These are phyloP conservation scores for Drosophila helvetica DNA, from an alignment of 2,888 invertebrate species.

Conservation along the genomic window DNA sequence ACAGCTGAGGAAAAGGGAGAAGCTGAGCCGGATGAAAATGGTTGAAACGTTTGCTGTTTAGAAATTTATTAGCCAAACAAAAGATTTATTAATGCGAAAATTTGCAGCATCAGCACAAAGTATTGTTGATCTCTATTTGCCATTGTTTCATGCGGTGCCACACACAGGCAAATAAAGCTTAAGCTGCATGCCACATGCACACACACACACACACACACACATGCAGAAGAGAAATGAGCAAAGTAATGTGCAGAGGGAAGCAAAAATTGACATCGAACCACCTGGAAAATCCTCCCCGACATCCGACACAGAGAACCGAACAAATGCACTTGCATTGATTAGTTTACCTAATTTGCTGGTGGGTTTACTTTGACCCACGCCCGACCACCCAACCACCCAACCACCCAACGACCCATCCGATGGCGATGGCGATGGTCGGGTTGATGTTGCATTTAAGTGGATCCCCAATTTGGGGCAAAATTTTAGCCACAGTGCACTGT, in stretches of 20 bases:
- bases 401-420: too few species aligned
- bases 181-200: conserved; percentile 56
- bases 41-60: conserved; percentile 48
- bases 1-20: conserved; percentile 13
- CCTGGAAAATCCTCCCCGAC: conserved; percentile 19
- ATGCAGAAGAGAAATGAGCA: background rate
- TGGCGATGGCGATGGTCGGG: background rate
- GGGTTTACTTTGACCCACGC: conserved; percentile 1
- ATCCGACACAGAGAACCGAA: conserved; percentile 1
- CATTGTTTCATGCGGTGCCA: conserved; percentile 13
- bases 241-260: background rate
- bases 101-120: conserved; percentile 66
- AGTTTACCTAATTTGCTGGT: conserved; percentile 39
- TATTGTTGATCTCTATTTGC: conserved; percentile 43
- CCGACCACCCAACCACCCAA: background rate
- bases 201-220: background rate
- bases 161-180: conserved; percentile 64
- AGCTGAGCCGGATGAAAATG: background rate
- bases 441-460: conserved; percentile 53
- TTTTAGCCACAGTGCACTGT: background rate
- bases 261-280: conserved; percentile 25
- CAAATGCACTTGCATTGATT: conserved; percentile 49
- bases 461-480: background rate
- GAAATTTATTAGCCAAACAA: conserved; percentile 72
- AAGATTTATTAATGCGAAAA: conserved; percentile 72